Evolutionary conservation across 2,888 invertebrate genomes (phyloP), one percentile per base, ranked within the genome.

Genomic region (Chrysina gloriosa): DNA sequence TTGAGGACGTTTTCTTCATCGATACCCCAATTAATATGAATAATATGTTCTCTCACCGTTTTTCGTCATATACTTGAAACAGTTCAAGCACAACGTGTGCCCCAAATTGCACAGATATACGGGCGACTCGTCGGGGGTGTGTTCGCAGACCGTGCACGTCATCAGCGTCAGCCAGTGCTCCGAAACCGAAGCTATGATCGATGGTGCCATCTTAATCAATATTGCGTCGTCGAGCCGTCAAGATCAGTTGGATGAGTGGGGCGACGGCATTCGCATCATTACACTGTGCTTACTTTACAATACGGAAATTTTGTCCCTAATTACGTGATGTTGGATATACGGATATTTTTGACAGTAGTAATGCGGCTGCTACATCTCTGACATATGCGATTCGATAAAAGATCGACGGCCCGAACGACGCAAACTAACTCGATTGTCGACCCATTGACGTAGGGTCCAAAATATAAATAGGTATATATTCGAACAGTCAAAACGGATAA

Each of bases 71-170:
- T 75, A 70, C 39, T 74, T 70, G 69, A 77, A 80, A 73, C 82
- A 83, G 25, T 73, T 70, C 39, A 71, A 70, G 71, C 82, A 83
- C 67, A 79, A 75, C 34, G 77, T 75, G 69, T 82, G 82, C 39
- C 78, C 77, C 67, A 77, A 69, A 23, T 75, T 74, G 71, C 82
- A 83, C 69, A 77, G 75, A 67, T 77, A 81, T 9, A 81, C 63
- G 3, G 81, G 81, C 25, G 78, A 76, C 48, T 69, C 72, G 64
- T 80, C 79, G 7, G 79, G 79, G 27, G 77, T 78, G 29, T 77
- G 71, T 64, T 77, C 74, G 70, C 82, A 82, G 14, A 78, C 68
- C 42, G 73, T 77, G 71, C 82, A 82, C n/a, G 72, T 74, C 76
- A 77, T 76, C 50, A 73, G 58, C 63, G 78, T 76, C 54, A 76